Evolutionary conservation across 2,888 invertebrate species (phyloP).

Genomic region (Steinernema scapterisci): DNA sequence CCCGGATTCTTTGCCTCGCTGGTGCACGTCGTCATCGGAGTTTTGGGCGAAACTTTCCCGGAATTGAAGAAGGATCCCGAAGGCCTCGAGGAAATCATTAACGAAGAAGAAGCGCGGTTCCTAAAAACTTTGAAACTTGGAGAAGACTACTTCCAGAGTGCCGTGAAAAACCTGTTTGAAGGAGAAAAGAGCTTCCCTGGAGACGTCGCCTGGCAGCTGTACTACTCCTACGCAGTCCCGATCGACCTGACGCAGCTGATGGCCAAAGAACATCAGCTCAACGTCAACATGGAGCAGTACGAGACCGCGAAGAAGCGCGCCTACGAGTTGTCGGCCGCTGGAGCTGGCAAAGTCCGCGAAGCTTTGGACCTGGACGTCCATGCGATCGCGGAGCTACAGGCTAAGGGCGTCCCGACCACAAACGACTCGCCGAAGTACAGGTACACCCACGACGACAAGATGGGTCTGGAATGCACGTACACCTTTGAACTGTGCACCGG

Average conservation of each 20-base stretch:
- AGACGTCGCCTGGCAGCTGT: conserved; percentile 95
- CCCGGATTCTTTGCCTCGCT: conserved; percentile 90
- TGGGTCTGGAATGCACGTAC: conserved; percentile 76
- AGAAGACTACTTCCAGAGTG: conserved; percentile 84
- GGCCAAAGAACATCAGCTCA: conserved; percentile 90
- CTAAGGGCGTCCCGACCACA: conserved; percentile 78
- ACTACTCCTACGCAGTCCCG: conserved; percentile 99
- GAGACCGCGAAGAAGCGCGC: conserved; percentile 89
- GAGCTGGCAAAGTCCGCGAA: conserved; percentile 75
- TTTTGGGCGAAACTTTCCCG: conserved; percentile 77
- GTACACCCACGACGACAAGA: conserved; percentile 75
- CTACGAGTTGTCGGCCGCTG: conserved; percentile 78
- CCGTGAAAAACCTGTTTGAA: conserved; percentile 80
- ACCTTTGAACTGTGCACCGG: conserved; percentile 76
- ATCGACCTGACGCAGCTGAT: conserved; percentile 94
- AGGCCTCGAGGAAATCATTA: conserved; percentile 85
- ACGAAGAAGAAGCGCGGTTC: conserved; percentile 97
- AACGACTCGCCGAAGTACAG: conserved; percentile 90
- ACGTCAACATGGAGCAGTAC: conserved; percentile 86
- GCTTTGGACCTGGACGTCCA: conserved; percentile 88
- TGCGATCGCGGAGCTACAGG: conserved; percentile 87
- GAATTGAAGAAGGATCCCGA: conserved; percentile 84
- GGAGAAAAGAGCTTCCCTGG: conserved; percentile 79
- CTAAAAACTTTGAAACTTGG: conserved; percentile 91
- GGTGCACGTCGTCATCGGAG: conserved; percentile 84